Base-by-base conservation (phyloP, 2,888 invertebrate genomes). In the Orchesella flavescens region DNA sequence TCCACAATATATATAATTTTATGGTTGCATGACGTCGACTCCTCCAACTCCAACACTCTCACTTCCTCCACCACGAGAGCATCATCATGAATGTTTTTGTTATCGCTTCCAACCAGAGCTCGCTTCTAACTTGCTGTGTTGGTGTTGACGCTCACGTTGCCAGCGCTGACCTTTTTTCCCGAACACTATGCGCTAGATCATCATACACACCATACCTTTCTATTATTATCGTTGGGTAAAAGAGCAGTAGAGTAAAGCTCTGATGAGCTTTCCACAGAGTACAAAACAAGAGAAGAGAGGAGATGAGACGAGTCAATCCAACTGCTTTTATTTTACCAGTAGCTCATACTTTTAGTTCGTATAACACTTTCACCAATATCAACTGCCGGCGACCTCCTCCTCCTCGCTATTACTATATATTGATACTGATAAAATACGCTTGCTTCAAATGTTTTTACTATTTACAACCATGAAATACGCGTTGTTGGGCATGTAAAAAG, bases 81-180 rank as follows among this genome's bases (percentile, higher is more conserved):
- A 34, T 34, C 34, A 34, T 34, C 34, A 34, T 34, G 34, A 34
- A 34, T 34, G 34, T 34, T 34, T 34, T 34, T 34, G 34, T 34
- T 34, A 34, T 34, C 34, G 34, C 34, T 34, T 34, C 34, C 34
- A 34, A n/a, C n/a, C 34, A 34, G 3, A 34, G 34, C 34, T 34
- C 34, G 34, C 34, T 34, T 34, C 34, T 34, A 2, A 7, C 34
- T 34, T 34, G 34, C 34, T 34, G 7, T 34, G 34, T 34, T 34
- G 34, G 34, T 34, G 34, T 34, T 34, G 34, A 34, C 34, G 34
- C 34, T 34, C 34, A 34, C 34, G 34, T 34, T 34, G 34, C 34
- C 12, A 57, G 19, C 34, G 55, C 43, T 71, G 57, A 71, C 71
- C 71, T 71, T 71, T 71, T 57, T 71, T 57, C n/a, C 9, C 17